Evolutionary conservation across 30 jellyfish, hydroid and myxozoan species (phyloP), one percentile per base, ranked within the genome.

Genomic region (Cassiopea xamachana): DNA sequence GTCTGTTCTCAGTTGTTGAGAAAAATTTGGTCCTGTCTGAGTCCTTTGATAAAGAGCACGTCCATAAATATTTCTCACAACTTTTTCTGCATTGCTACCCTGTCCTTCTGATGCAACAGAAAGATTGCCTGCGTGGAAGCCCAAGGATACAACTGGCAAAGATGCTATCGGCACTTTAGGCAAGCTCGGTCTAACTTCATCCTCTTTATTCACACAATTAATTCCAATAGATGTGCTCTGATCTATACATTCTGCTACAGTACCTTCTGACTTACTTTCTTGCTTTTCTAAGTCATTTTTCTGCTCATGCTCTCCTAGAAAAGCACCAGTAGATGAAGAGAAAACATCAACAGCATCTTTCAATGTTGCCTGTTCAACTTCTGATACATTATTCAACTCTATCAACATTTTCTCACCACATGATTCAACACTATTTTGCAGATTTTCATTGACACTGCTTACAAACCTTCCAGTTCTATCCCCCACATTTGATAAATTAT

Each of bases 1-100:
- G 49, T 86, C 93, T 16, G 94, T 87, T 77, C 94, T 78, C 1
- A 87, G 83, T 48, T 87, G 94, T 7, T 75, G 89, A 9, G 89
- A 84, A 14, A 87, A 48, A 72, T 55, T 87, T 13, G 89, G 89
- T 62, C 94, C 87, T 48, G 61, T 77, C 51, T 77, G 89, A 16
- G 82, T 47, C 5, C 69, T 44, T 18, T 86, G 70, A 77, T 87
- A 87, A 44, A 87, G 74, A 2, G 94, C 77, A 45, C 94, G 88
- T 1, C 94, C 94, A 79, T 87, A 87, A 86, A 87, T 87, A 51
- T 87, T 87, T n/a, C 86, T 79, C 7, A 77, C 89, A 1, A 80
- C 74, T 43, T 60, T 68, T 18, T 15, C 44, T 49, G 67, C 17
- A 7, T n/a, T 44, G 64, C 64, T 71, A 2, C 51, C 93, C 7